Evolutionary conservation across 2,888 invertebrate species (phyloP).

Genomic region (Oscheius sp.): DNA sequence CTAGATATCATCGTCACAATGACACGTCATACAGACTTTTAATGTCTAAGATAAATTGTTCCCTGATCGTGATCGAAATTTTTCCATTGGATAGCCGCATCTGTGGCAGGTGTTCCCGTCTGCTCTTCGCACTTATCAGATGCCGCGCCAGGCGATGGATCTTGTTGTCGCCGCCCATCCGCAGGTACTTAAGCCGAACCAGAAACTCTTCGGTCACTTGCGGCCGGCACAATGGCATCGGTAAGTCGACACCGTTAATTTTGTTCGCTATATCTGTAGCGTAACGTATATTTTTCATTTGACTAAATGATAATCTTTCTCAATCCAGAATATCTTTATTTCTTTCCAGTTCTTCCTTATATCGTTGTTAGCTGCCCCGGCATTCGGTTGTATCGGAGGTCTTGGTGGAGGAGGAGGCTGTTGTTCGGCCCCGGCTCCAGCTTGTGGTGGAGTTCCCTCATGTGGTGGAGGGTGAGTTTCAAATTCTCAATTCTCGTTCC

Average conservation of each 20-base stretch:
- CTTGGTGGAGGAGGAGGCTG: constrained; percentile 34
- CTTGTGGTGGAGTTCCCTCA: constrained; percentile 41
- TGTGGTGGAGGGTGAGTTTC: constrained; percentile 35
- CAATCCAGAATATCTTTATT: not conserved
- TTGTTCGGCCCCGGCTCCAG: constrained; percentile 40
- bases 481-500: constrained; percentile 1
- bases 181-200: constrained; percentile 29
- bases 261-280: not conserved
- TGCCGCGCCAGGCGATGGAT: constrained; percentile 12
- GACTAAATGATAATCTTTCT: not conserved
- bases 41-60: too few relatives aligned
- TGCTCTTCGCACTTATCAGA: constrained; percentile 29
- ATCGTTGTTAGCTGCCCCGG: constrained; percentile 41
- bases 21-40: too few relatives aligned
- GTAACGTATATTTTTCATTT: not conserved
- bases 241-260: constrained; percentile 26
- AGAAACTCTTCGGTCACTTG: constrained; percentile 26
- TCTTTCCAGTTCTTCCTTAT: constrained; percentile 45
- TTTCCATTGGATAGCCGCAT: too few relatives aligned
- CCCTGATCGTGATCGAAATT: too few relatives aligned
- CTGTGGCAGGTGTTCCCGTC: constrained; percentile 28
- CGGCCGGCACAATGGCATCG: constrained; percentile 26
- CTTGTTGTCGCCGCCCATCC: constrained; percentile 29
- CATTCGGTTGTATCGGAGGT: constrained; percentile 46
- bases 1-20: too few relatives aligned